These are phyloP conservation scores for Chaenocephalus aceratus DNA, from an alignment of 2,113 vertebrate species.

Conservation along the genomic window DNA sequence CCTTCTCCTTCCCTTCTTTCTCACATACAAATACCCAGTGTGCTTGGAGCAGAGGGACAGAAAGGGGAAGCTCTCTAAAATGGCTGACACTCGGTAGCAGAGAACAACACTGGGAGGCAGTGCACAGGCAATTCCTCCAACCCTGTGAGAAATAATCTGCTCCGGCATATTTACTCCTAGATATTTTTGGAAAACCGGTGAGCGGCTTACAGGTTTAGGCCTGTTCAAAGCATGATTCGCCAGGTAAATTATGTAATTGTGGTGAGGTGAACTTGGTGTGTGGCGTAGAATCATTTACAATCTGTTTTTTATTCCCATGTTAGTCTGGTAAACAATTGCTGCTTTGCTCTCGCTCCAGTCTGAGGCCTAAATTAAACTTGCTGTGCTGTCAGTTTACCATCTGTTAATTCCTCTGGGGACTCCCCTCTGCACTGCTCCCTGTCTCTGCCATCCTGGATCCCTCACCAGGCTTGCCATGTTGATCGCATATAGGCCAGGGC, in stretches of 20 bases:
- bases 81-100: constrained; percentile 79
- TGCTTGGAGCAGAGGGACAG: constrained; percentile 70
- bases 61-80: constrained; percentile 80
- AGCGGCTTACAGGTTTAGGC: constrained; percentile 25
- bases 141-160: constrained; percentile 47
- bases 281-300: background rate
- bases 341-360: constrained; percentile 43
- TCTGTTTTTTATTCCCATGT: constrained; percentile 19
- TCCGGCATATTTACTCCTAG: constrained; percentile 17
- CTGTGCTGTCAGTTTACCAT: constrained; percentile 71
- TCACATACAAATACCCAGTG: constrained; percentile 66
- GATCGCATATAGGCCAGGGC: constrained; percentile 64
- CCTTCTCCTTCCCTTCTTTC: constrained; percentile 60
- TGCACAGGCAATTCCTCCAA: constrained; percentile 53
- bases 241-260: background rate
- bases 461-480: constrained; percentile 72
- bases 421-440: constrained; percentile 50
- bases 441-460: constrained; percentile 58
- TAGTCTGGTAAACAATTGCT: constrained; percentile 48
- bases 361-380: constrained; percentile 76
- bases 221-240: constrained; percentile 3
- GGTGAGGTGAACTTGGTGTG: constrained; percentile 9
- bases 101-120: constrained; percentile 73
- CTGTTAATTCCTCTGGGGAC: constrained; percentile 66
- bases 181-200: constrained; percentile 41